A percentile compares a stretch with the other conserved stretches of the same genome.
phyloP scores from a whole-genome alignment of 2,888 invertebrate species.

The Habroteleia sp. region DNA sequence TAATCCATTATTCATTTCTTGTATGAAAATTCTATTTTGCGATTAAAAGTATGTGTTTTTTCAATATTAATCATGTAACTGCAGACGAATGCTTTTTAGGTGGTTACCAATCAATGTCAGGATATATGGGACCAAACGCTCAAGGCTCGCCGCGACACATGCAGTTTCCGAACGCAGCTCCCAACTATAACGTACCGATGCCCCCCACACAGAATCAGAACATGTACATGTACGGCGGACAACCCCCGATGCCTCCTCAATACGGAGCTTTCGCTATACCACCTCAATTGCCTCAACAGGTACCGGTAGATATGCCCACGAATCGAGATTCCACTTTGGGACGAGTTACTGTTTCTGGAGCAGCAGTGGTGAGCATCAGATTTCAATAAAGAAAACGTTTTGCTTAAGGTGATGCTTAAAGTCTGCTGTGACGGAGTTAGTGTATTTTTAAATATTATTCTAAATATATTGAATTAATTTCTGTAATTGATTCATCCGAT shows the following conservation, averaged over 20 bases:
- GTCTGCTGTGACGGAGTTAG: too few species aligned
- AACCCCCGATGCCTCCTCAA: slow-evolving; percentile 70
- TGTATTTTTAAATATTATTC: too few species aligned
- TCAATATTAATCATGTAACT: too few species aligned
- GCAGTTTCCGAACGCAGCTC: slow-evolving; percentile 81
- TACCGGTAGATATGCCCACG: slow-evolving; percentile 66
- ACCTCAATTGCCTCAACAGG: slow-evolving; percentile 58
- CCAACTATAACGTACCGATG: slow-evolving; percentile 72
- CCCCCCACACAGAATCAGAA: slow-evolving; percentile 75
- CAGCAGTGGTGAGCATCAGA: slow-evolving; percentile 74
- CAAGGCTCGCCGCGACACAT: slow-evolving; percentile 83
- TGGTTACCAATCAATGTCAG: slow-evolving; percentile 82
- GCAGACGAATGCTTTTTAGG: slow-evolving; percentile 69
- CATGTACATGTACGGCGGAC: slow-evolving; percentile 73
- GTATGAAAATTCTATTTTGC: too few species aligned
- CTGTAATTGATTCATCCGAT: too few species aligned
- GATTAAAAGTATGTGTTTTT: too few species aligned
- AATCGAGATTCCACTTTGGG: slow-evolving; percentile 73
- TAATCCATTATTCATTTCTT: too few species aligned
- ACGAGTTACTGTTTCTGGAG: slow-evolving; percentile 72
- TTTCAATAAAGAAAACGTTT: too few species aligned
- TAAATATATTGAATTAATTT: too few species aligned
- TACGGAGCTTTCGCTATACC: slow-evolving; percentile 55
- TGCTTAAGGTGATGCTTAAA: too few species aligned
- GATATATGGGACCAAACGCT: slow-evolving; percentile 83